A percentile compares a stretch with the other conserved stretches of the same genome.
phyloP scores from a whole-genome alignment of 2,113 vertebrate genomes.

The Macaca nemestrina region DNA sequence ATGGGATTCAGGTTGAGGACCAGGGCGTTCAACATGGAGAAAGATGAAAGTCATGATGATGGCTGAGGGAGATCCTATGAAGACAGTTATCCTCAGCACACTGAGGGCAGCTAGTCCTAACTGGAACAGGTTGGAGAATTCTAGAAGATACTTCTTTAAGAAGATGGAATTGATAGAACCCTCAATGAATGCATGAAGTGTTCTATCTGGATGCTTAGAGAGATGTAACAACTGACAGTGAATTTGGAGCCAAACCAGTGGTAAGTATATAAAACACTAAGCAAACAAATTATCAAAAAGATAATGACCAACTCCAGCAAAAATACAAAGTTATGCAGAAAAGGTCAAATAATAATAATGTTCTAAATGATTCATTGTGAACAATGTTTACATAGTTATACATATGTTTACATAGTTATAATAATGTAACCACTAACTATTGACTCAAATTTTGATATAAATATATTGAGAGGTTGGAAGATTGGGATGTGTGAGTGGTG shows the following conservation, averaged over 20 bases:
- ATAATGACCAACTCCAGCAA: not conserved
- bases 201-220: not conserved
- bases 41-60: not conserved
- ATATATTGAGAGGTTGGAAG: not conserved
- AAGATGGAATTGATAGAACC: not conserved
- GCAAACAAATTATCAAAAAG: not conserved
- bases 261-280: not conserved
- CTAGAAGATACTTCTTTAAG: conserved; percentile 1
- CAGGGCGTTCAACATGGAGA: not conserved
- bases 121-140: not conserved
- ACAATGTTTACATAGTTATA: not conserved
- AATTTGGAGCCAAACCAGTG: not conserved
- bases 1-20: not conserved
- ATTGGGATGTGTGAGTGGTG: not conserved
- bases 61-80: not conserved
- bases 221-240: not conserved
- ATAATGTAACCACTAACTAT: not conserved
- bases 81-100: not conserved
- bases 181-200: not conserved
- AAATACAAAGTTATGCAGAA: not conserved
- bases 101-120: not conserved
- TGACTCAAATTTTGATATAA: not conserved
- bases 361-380: not conserved
- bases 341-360: not conserved
- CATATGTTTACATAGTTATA: not conserved